These are phyloP conservation scores for Catocala fraxini DNA, from an alignment of 2,888 invertebrate species.

Conservation along the genomic window DNA sequence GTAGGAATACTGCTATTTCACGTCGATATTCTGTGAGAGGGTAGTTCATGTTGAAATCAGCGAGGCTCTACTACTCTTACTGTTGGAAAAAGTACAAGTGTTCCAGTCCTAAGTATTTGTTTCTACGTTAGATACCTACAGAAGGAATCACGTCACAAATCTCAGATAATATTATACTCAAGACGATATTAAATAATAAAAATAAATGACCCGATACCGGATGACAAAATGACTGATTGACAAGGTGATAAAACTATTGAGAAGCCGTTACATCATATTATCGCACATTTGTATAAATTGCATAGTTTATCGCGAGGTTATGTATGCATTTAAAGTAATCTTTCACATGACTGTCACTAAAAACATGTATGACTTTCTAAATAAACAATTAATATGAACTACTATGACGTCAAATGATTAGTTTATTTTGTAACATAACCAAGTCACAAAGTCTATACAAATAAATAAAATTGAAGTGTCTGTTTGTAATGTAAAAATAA, in stretches of 20 bases:
- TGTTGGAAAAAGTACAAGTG: too few species aligned
- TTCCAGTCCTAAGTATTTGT: not conserved
- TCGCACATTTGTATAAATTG: not conserved
- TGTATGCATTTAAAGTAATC: not conserved
- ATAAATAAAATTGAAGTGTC: too few species aligned
- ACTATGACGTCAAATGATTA: not conserved
- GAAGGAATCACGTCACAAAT: slow-evolving; percentile 28
- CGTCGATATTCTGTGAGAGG: too few species aligned
- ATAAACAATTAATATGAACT: not conserved
- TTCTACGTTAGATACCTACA: not conserved
- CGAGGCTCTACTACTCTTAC: too few species aligned
- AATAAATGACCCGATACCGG: slow-evolving; percentile 28
- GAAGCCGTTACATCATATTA: slow-evolving; percentile 6
- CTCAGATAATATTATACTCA: slow-evolving; percentile 27
- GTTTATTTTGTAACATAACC: too few species aligned
- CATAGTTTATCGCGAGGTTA: slow-evolving; percentile 13
- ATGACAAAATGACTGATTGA: slow-evolving; percentile 5
- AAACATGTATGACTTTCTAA: slow-evolving; percentile 3
- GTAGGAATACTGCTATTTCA: too few species aligned
- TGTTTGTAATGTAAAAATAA: too few species aligned
- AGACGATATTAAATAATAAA: slow-evolving; percentile 15
- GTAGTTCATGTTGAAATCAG: too few species aligned
- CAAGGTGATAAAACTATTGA: slow-evolving; percentile 5
- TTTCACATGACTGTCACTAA: not conserved
- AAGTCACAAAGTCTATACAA: too few species aligned